Evolutionary conservation across 2,113 vertebrate species (phyloP).

Genomic region (Trinectes maculatus): DNA sequence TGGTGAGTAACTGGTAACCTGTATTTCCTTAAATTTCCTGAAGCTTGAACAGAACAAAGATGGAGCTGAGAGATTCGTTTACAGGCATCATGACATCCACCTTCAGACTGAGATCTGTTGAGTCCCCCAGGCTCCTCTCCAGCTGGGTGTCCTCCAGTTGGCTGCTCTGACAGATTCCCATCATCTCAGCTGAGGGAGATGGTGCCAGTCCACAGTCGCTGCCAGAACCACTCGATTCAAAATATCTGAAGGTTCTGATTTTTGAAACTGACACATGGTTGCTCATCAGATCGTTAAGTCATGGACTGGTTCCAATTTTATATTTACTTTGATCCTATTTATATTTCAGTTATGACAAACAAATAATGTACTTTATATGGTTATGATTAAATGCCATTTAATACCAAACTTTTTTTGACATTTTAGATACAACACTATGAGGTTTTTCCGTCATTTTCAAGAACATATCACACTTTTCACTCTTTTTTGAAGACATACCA

Average conservation of each 20-base stretch:
- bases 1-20: neutral
- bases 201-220: constrained; percentile 19
- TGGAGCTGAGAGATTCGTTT: neutral
- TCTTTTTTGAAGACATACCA: too few species aligned
- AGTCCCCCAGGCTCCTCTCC: constrained; percentile 23
- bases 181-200: constrained; percentile 33
- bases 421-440: too few species aligned
- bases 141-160: constrained; percentile 54
- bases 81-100: neutral
- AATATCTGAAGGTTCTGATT: constrained; percentile 2
- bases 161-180: constrained; percentile 46
- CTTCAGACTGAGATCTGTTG: neutral
- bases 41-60: neutral
- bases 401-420: too few species aligned
- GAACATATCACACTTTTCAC: too few species aligned
- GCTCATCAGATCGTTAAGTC: neutral
- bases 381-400: too few species aligned
- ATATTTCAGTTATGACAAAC: too few species aligned
- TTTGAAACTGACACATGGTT: constrained; percentile 42
- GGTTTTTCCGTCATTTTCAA: too few species aligned
- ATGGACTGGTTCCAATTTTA: too few species aligned
- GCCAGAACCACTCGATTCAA: constrained; percentile 28
- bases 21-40: neutral
- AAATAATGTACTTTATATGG: too few species aligned
- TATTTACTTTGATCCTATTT: too few species aligned